Evolutionary conservation across 2,113 vertebrate genomes (phyloP).

Genomic region (Muscicapa adusta): DNA sequence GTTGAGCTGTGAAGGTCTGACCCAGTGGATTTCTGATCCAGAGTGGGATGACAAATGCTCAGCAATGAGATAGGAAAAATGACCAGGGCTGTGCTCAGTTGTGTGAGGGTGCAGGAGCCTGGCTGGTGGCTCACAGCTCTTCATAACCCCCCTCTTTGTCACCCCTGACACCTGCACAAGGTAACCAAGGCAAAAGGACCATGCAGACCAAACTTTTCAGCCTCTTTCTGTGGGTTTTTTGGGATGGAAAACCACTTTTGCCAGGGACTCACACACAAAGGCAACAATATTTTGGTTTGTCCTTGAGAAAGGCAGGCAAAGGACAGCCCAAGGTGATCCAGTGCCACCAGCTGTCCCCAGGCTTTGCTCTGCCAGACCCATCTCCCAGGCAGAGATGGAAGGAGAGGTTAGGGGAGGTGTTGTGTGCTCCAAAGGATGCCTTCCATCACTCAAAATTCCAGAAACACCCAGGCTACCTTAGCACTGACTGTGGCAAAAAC

Average conservation of each 20-base stretch:
- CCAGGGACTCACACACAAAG: background rate
- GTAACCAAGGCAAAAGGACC: background rate
- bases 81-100: background rate
- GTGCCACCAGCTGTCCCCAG: accelerated
- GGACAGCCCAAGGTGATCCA: background rate
- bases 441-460: background rate
- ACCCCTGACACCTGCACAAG: background rate
- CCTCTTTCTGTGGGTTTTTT: background rate
- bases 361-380: background rate
- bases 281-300: background rate
- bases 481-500: background rate
- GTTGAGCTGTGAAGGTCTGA: background rate
- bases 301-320: background rate
- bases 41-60: background rate
- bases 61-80: background rate
- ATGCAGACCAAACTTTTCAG: background rate
- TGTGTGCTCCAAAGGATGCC: background rate
- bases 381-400: background rate
- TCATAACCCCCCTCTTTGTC: background rate
- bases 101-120: background rate
- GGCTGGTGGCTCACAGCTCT: background rate
- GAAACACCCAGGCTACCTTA: background rate
- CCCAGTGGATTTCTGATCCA: background rate
- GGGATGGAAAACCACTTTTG: background rate
- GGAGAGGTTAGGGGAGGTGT: background rate